Evolutionary conservation across 1,140 invertebrate species (phyloP).

Genomic region (Brachionus manjavacas): DNA sequence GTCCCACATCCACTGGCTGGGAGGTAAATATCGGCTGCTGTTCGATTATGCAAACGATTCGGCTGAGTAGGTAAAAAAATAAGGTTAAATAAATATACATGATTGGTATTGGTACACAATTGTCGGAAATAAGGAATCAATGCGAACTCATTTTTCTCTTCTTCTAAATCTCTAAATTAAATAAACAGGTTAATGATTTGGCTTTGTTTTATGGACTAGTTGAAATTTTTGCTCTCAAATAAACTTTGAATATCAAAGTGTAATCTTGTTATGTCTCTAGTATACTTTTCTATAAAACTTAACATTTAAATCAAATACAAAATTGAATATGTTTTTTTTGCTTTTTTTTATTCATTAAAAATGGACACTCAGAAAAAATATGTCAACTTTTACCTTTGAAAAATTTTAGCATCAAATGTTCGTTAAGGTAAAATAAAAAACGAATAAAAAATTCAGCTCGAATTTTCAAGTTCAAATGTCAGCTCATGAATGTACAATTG

Average conservation of each 20-base stretch:
- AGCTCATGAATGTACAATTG: background rate
- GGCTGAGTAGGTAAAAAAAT: slow-evolving; percentile 14
- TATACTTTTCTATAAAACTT: slow-evolving; percentile 2
- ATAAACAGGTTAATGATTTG: background rate
- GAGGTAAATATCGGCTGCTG: slow-evolving; percentile 42
- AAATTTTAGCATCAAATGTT: background rate
- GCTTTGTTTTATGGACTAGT: background rate
- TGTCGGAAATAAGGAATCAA: background rate
- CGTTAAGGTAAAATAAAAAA: background rate
- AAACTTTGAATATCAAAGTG: background rate
- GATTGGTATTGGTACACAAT: background rate
- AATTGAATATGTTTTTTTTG: background rate
- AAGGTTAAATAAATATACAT: slow-evolving; percentile 33
- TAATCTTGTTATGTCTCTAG: slow-evolving; percentile 10
- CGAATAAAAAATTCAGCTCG: background rate
- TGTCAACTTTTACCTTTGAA: background rate
- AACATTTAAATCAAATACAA: slow-evolving; percentile 22
- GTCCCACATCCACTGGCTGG: slow-evolving; percentile 34
- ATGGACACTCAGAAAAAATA: background rate
- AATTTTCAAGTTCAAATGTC: background rate
- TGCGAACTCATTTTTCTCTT: background rate
- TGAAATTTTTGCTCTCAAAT: background rate
- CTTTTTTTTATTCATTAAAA: background rate
- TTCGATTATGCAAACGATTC: background rate
- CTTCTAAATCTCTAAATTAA: background rate